Percentiles rank a stretch among this genome's conserved stretches.
phyloP scores from a whole-genome alignment of 2,888 invertebrate species.

The Autographa gamma region DNA sequence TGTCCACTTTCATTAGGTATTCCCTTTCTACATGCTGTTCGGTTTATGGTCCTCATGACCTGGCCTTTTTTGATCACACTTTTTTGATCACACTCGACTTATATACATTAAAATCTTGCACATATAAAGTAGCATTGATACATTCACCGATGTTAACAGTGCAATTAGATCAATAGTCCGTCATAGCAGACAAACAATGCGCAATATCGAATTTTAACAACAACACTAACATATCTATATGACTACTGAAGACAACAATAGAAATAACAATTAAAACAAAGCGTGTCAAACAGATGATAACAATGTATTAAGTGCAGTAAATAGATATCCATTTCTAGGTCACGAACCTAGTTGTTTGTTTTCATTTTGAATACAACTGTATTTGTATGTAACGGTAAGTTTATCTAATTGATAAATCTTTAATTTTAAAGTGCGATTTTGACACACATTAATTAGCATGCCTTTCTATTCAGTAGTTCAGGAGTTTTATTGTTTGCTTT shows the following conservation, averaged over 20 bases:
- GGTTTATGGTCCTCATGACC: too few relatives aligned
- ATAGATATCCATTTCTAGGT: neutral
- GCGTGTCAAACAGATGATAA: constrained; percentile 2
- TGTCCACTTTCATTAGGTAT: too few relatives aligned
- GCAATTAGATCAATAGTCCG: neutral
- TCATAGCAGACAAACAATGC: constrained; percentile 2
- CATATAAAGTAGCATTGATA: neutral
- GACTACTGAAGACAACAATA: constrained; percentile 1
- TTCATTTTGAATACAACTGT: neutral
- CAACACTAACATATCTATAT: neutral
- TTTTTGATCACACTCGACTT: too few relatives aligned
- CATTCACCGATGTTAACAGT: neutral
- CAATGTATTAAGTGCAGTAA: neutral
- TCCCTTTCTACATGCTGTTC: too few relatives aligned
- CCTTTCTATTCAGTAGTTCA: too few relatives aligned
- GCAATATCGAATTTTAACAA: constrained; percentile 2
- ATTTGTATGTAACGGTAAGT: neutral
- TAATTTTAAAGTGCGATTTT: neutral
- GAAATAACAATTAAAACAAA: constrained; percentile 6
- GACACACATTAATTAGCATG: neutral
- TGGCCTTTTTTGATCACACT: too few relatives aligned
- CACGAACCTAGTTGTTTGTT: neutral
- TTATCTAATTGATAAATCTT: neutral
- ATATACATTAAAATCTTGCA: neutral
- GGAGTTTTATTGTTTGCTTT: too few relatives aligned